phyloP scores from a whole-genome alignment of 2,113 vertebrate species.

The Machaerirhynchus nigripectus region DNA sequence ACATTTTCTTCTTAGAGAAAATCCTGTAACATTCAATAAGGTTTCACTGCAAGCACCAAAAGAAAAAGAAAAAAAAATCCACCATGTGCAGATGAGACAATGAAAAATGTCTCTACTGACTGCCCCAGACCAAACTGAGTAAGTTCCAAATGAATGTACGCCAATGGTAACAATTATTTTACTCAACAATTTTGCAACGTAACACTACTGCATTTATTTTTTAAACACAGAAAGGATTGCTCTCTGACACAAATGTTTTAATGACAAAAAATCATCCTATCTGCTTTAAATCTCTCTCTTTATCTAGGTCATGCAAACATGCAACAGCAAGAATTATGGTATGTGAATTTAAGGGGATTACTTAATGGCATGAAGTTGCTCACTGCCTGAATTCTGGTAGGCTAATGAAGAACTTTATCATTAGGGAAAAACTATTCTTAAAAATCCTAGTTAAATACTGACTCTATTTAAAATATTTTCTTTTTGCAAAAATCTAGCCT shows the following conservation, averaged over 20 bases:
- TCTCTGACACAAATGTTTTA: background rate
- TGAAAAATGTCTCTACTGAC: background rate
- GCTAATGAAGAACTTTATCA: background rate
- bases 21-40: background rate
- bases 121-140: background rate
- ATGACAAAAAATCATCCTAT: background rate
- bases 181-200: background rate
- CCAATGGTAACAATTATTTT: background rate
- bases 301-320: background rate
- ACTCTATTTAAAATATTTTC: background rate
- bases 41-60: background rate
- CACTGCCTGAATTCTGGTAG: background rate
- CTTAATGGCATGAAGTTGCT: background rate
- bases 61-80: background rate
- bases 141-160: background rate
- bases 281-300: background rate
- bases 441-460: background rate
- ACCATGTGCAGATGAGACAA: background rate
- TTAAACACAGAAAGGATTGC: background rate
- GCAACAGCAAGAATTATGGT: background rate
- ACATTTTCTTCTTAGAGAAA: conserved; percentile 1
- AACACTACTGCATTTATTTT: background rate
- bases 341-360: background rate
- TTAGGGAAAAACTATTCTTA: background rate
- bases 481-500: background rate